phyloP scores from a whole-genome alignment of 2,888 invertebrate genomes.

The Platerodrilus igneus region DNA sequence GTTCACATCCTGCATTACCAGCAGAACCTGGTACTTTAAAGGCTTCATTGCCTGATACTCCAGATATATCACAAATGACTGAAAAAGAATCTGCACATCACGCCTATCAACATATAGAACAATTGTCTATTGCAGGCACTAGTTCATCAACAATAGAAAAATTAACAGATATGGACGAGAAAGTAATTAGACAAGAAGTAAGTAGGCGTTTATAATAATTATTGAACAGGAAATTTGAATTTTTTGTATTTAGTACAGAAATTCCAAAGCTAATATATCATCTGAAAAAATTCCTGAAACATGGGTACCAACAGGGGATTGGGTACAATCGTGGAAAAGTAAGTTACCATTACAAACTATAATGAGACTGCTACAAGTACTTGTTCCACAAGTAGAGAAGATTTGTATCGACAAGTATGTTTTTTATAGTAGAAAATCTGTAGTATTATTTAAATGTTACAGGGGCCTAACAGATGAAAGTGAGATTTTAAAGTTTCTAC shows the following conservation, averaged over 20 bases:
- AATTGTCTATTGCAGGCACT: conserved; percentile 38
- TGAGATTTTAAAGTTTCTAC: conserved; percentile 97
- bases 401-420: conserved; percentile 96
- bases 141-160: no score
- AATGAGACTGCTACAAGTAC: conserved; percentile 95
- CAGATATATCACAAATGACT: conserved; percentile 88
- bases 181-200: not conserved
- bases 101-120: conserved; percentile 40
- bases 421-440: conserved; percentile 1
- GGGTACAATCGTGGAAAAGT: conserved; percentile 95
- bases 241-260: conserved; percentile 52
- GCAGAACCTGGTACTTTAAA: conserved; percentile 91
- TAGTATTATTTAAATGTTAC: conserved; percentile 31
- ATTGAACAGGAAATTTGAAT: no score
- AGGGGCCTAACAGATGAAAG: conserved; percentile 98
- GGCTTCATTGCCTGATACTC: conserved; percentile 85
- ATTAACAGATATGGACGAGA: no score
- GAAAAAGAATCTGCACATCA: conserved; percentile 91
- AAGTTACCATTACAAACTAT: conserved; percentile 98
- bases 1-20: conserved; percentile 75
- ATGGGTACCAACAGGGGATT: conserved; percentile 93
- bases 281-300: conserved; percentile 41
- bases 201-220: not conserved
- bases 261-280: conserved; percentile 56
- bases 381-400: conserved; percentile 99